Evolutionary conservation across 2,113 vertebrate species (phyloP).

Genomic region (Amblyornis subalaris): DNA sequence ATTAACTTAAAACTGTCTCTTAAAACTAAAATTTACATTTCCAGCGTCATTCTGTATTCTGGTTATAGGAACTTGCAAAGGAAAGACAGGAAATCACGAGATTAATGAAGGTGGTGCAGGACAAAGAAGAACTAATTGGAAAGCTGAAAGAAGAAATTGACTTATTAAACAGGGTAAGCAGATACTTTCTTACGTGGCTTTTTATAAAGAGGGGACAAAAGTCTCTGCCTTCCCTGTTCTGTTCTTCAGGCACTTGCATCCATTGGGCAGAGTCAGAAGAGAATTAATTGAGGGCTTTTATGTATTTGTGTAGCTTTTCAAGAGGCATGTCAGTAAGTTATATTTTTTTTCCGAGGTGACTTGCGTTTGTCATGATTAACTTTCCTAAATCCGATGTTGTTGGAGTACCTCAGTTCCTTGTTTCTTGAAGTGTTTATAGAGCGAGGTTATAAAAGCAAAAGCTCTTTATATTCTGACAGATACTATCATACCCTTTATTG

Average conservation of each 20-base stretch:
- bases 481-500: neutral
- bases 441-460: neutral
- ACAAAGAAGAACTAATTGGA: slow-evolving; percentile 90
- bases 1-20: neutral
- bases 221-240: neutral
- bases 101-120: slow-evolving; percentile 83
- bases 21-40: neutral
- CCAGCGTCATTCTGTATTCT: neutral
- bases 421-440: neutral
- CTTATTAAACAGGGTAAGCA: slow-evolving; percentile 92
- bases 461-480: neutral
- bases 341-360: neutral
- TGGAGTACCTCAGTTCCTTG: neutral
- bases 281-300: neutral
- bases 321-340: neutral
- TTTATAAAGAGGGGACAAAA: neutral
- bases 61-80: slow-evolving; percentile 81
- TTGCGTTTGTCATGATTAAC: neutral
- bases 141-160: slow-evolving; percentile 96
- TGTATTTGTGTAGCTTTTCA: neutral
- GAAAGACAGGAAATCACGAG: slow-evolving; percentile 87
- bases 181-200: neutral
- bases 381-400: rapidly evolving
- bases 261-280: neutral
- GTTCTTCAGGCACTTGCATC: neutral